Percentiles rank a stretch among this genome's conserved stretches.
Conservation (phyloP, 2,113 vertebrate species). For the Gnathonemus echidnorhynchus region DNA sequence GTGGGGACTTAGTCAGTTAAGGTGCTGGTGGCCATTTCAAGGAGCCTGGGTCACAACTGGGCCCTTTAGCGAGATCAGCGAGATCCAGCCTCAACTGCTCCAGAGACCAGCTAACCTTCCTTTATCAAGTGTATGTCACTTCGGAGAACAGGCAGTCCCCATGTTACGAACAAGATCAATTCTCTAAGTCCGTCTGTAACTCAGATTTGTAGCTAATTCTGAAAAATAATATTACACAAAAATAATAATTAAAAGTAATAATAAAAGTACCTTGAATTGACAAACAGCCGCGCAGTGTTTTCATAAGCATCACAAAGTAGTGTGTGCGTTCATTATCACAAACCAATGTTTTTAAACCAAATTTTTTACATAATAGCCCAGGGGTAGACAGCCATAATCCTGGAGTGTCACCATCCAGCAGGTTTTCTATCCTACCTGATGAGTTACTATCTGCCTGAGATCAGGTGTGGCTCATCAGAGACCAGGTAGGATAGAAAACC, state of each 20-base stretch:
- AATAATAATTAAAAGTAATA: background rate
- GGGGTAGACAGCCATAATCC: background rate
- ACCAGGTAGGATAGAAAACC: background rate
- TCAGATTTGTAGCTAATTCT: background rate
- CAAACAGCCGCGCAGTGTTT: rapidly evolving
- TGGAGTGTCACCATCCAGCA: background rate
- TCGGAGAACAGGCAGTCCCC: background rate
- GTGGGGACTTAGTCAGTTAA: background rate
- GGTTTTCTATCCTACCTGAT: background rate
- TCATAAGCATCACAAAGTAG: background rate
- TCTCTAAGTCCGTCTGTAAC: background rate
- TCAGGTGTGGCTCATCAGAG: background rate
- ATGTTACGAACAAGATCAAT: background rate
- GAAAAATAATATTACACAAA: background rate
- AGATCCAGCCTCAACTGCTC: background rate
- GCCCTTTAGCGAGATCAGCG: background rate
- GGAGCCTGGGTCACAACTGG: background rate
- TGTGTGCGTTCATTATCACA: background rate
- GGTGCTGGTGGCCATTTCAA: background rate
- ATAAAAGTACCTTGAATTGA: background rate
- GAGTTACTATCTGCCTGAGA: background rate
- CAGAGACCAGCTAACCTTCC: background rate
- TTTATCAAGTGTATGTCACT: background rate
- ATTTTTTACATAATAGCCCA: background rate
- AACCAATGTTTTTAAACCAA: background rate